Base-by-base conservation (phyloP, 2,797 vertebrate genomes). In the Manis javanica region DNA sequence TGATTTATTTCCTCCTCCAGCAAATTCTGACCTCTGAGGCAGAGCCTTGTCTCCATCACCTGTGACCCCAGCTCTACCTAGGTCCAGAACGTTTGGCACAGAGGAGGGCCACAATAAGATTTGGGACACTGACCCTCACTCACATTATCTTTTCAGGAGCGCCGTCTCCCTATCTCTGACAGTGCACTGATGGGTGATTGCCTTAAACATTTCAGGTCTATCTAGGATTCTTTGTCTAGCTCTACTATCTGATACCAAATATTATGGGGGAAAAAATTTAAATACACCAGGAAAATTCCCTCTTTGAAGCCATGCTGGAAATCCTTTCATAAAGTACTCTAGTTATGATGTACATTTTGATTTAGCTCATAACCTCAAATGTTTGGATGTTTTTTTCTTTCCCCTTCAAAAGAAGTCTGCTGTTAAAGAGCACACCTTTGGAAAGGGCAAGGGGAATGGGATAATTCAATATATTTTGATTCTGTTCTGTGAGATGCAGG, bases 311-410 rank as follows among this genome's bases (percentile, higher is more conserved):
- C 90, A 49, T 23, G 19, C 83, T 85, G 71, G 85, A 96, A 92
- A 57, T 95, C 63, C 37, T 95, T 77, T 68, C 31, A 49, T 92
- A 61, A 95, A 88, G 12, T 39, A 75, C 18, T 64, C 18, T 92
- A 59, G 89, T 92, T 34, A 34, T 34, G 34, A 34, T 34, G 34
- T 34, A 34, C 34, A 34, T 34, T 34, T 34, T 64, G 81, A 87
- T 95, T 93, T 94, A 39, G 55, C n/a, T 74, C 31, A 74, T 63
- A 94, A 72, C 21, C 61, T 94, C 49, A 42, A 51, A 24, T 90
- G 79, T 95, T 79, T 86, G 74, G 21, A 63, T 90, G 46, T 78
- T 91, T 95, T 55, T 81, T 94, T 68, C 61, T 84, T 94, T 90
- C n/a, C 55, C 71, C 24, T 57, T 86, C 24, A 85, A 89, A 89